Conservation (phyloP, 1,140 invertebrate species). For the Aporrectodea caliginosa region DNA sequence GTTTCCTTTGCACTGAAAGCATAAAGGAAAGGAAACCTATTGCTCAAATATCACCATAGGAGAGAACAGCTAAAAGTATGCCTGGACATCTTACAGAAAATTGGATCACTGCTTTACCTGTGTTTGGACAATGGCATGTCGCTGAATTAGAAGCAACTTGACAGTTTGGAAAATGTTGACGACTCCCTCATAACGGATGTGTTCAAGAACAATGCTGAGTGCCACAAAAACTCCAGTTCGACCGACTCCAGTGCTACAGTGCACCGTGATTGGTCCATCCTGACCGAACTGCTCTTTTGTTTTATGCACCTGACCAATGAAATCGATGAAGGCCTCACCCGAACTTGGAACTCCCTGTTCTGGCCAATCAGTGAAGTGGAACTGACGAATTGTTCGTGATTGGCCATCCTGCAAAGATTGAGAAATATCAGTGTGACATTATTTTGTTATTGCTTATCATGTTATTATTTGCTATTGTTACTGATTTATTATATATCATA, state of each 20-base stretch:
- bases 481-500: no score
- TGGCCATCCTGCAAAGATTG: slow-evolving; percentile 71
- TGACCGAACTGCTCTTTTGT: slow-evolving; percentile 99
- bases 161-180: slow-evolving; percentile 99
- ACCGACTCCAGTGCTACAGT: slow-evolving; percentile 78
- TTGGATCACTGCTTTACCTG: no score
- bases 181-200: slow-evolving; percentile 98
- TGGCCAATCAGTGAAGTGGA: slow-evolving; percentile 99
- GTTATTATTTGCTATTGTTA: no score
- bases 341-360: slow-evolving; percentile 77
- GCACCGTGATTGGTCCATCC: slow-evolving; percentile 98
- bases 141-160: slow-evolving; percentile 91
- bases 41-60: slow-evolving; percentile 99
- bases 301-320: slow-evolving; percentile 96
- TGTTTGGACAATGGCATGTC: slow-evolving; percentile 98
- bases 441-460: no score
- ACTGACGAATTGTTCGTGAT: slow-evolving; percentile 92
- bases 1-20: no score
- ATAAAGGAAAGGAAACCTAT: no score
- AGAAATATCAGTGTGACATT: no score
- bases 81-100: no score
- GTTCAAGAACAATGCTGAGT: slow-evolving; percentile 93
- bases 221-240: slow-evolving; percentile 98
- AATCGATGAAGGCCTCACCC: slow-evolving; percentile 88
- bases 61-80: slow-evolving; percentile 74